phyloP scores from a whole-genome alignment of 2,113 vertebrate species.

The Cercopithecus mona region DNA sequence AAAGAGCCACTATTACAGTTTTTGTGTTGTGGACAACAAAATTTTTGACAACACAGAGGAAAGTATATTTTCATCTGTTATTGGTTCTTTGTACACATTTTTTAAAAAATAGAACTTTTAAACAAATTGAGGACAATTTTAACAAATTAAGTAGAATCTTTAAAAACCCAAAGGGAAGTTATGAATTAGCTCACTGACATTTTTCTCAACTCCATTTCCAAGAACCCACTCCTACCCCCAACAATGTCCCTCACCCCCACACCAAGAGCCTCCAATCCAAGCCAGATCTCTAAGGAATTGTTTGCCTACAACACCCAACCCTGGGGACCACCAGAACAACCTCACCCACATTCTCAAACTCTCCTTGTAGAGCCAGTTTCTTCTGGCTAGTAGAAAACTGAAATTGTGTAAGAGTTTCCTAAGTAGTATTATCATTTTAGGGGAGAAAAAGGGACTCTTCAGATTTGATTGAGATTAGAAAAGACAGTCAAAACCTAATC shows the following conservation, averaged over 20 bases:
- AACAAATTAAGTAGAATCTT: neutral
- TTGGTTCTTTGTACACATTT: neutral
- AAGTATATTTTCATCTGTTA: slow-evolving; percentile 6
- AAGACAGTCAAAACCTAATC: neutral
- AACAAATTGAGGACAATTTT: neutral
- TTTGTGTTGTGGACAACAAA: neutral
- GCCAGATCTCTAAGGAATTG: neutral
- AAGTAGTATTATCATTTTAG: slow-evolving; percentile 14
- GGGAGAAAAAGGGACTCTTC: neutral
- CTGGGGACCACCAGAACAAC: neutral
- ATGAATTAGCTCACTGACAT: neutral
- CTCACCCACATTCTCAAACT: neutral
- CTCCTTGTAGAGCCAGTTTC: neutral
- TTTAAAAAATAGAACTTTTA: neutral
- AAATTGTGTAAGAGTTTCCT: neutral
- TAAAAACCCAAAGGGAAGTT: slow-evolving; percentile 35
- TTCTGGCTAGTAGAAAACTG: neutral
- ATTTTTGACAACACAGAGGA: neutral
- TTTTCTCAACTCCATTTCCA: slow-evolving; percentile 41
- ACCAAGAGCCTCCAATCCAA: slow-evolving; percentile 26
- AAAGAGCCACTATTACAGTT: neutral
- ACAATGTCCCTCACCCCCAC: neutral
- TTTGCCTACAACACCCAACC: slow-evolving; percentile 20
- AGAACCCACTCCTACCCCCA: neutral
- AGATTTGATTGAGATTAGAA: slow-evolving; percentile 19